These are phyloP conservation scores for Harpagifer antarcticus DNA, from an alignment of 2,797 vertebrate genomes.

Conservation along the genomic window DNA sequence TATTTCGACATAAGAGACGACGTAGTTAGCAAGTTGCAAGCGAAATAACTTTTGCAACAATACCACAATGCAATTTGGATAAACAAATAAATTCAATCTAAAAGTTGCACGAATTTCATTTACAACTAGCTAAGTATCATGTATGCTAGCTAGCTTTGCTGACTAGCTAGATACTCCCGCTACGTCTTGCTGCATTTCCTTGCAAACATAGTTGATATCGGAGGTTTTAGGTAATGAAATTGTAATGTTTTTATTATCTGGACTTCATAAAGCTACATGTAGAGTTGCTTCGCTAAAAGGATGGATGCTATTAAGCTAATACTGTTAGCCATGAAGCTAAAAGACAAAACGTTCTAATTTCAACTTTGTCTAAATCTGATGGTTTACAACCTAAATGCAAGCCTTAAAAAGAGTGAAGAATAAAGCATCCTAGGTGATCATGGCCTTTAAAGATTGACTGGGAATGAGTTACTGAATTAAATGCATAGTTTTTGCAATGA, in stretches of 20 bases:
- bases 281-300: not conserved
- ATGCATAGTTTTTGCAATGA: constrained; percentile 55
- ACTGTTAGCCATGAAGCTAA: not conserved
- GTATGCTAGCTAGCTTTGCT: not conserved
- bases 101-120: not conserved
- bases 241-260: too few relatives aligned
- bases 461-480: constrained; percentile 13
- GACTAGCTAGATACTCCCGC: not conserved
- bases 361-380: not conserved
- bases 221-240: too few relatives aligned
- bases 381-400: not conserved
- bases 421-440: constrained; percentile 12
- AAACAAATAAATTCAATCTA: not conserved
- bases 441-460: constrained; percentile 4
- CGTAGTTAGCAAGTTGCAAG: too few relatives aligned
- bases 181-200: too few relatives aligned
- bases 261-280: too few relatives aligned
- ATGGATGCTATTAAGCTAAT: not conserved
- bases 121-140: not conserved
- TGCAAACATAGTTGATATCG: too few relatives aligned
- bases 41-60: too few relatives aligned
- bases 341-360: not conserved
- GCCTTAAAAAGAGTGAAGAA: too few relatives aligned
- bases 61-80: not conserved
- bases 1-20: too few relatives aligned